Evolutionary conservation across 92 coral and sea anemone species (phyloP).

Genomic region (Montipora capitata): DNA sequence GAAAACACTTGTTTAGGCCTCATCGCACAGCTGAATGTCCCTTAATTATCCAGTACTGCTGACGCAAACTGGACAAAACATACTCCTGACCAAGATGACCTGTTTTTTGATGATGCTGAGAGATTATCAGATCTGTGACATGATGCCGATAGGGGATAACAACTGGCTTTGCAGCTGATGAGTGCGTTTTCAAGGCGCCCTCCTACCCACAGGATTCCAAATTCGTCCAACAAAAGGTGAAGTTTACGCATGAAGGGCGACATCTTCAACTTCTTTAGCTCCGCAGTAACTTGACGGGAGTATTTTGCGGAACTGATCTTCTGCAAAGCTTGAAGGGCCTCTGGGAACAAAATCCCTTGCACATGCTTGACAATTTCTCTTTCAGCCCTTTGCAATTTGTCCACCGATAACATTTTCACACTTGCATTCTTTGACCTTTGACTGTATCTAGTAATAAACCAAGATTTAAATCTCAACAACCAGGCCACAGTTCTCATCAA

Average conservation of each 20-base stretch:
- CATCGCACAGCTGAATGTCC: constrained; percentile 62
- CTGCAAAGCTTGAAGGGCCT: background rate
- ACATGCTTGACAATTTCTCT: constrained; percentile 7
- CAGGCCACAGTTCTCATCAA: background rate
- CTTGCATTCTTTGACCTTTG: no score
- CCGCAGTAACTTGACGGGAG: no score
- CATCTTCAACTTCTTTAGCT: no score
- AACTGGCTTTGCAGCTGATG: constrained; percentile 8
- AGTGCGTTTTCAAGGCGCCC: constrained; percentile 55
- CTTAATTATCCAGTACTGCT: constrained; percentile 42
- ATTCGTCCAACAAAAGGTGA: no score
- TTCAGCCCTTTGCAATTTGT: background rate
- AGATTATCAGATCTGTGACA: constrained; percentile 43
- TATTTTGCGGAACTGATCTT: background rate
- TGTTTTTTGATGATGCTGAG: constrained; percentile 16
- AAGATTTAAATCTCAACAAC: no score
- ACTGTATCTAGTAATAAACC: background rate
- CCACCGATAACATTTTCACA: no score
- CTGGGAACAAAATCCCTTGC: background rate
- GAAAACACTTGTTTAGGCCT: constrained; percentile 37
- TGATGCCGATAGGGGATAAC: constrained; percentile 27
- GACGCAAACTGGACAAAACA: constrained; percentile 41
- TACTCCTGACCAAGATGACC: constrained; percentile 59
- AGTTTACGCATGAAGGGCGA: no score
- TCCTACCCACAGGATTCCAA: constrained; percentile 29